These are phyloP conservation scores for Pterocles orientalis DNA, from an alignment of 2,113 vertebrate species.

Conservation along the genomic window DNA sequence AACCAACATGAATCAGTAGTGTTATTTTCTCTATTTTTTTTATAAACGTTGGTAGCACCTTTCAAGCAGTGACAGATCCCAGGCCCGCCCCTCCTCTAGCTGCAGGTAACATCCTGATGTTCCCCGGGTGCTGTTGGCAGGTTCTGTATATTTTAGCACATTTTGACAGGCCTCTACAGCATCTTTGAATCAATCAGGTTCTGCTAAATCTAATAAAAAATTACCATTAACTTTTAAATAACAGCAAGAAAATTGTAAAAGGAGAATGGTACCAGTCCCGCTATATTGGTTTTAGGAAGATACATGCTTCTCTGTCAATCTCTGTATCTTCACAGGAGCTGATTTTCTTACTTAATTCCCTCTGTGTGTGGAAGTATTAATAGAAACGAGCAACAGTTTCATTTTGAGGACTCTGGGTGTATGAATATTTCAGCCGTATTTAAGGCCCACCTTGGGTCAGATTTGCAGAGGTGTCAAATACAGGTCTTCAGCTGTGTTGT, in stretches of 20 bases:
- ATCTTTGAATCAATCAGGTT: slow-evolving; percentile 56
- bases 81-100: background rate
- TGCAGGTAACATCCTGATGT: slow-evolving; percentile 61
- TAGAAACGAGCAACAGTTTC: background rate
- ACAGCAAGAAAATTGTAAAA: background rate
- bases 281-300: slow-evolving; percentile 1
- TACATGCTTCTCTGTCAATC: background rate
- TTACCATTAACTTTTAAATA: slow-evolving; percentile 27
- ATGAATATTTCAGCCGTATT: background rate
- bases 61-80: slow-evolving; percentile 23
- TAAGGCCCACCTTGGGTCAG: background rate
- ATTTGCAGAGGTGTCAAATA: background rate
- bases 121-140: slow-evolving; percentile 50
- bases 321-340: background rate
- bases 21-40: slow-evolving; percentile 8
- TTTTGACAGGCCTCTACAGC: slow-evolving; percentile 50
- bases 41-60: slow-evolving; percentile 16
- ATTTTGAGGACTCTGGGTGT: background rate
- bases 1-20: background rate
- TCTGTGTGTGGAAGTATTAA: background rate
- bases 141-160: slow-evolving; percentile 65
- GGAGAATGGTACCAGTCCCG: background rate
- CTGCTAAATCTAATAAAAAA: slow-evolving; percentile 50
- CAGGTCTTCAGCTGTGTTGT: background rate
- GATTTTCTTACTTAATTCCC: background rate